A percentile compares a stretch with the other conserved stretches of the same genome.
Evolutionary conservation across 1,140 invertebrate species (phyloP).

Genomic region (Melanaphis sacchari): DNA sequence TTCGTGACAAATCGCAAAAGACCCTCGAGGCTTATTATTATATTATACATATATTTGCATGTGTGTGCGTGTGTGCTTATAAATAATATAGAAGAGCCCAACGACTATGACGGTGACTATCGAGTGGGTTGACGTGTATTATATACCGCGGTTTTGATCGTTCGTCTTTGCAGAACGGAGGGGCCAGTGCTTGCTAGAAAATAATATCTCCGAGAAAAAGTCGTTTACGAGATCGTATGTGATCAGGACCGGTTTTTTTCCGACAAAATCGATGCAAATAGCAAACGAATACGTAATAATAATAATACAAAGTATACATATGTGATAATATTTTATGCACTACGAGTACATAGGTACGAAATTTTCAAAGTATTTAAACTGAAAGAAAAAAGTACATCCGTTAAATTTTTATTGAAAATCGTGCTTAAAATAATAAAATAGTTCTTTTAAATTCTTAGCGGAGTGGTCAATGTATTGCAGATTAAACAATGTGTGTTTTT

Average conservation of each 20-base stretch:
- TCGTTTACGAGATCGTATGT: background rate
- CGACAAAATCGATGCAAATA: background rate
- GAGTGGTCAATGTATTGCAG: too few relatives aligned
- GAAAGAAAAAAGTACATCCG: background rate
- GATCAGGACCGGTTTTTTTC: background rate
- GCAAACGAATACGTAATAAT: background rate
- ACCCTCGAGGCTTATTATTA: background rate
- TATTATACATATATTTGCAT: background rate
- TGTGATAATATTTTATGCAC: background rate
- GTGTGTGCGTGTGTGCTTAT: background rate
- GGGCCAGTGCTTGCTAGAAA: background rate
- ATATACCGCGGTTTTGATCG: background rate
- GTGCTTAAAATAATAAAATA: background rate
- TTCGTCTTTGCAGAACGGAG: background rate
- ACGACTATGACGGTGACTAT: background rate
- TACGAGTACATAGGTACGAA: background rate
- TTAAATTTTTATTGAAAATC: background rate
- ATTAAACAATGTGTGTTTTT: too few relatives aligned
- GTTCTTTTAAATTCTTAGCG: too few relatives aligned
- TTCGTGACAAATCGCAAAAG: constrained; percentile 19
- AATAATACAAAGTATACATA: background rate
- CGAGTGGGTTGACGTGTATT: background rate
- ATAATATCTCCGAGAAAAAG: background rate
- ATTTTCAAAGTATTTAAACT: background rate
- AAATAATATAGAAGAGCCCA: background rate